A percentile compares a stretch with the other conserved stretches of the same genome.
These are phyloP conservation scores for Melanotaenia maccullochi DNA, from an alignment of 2,797 vertebrate genomes.

Conservation along the genomic window DNA sequence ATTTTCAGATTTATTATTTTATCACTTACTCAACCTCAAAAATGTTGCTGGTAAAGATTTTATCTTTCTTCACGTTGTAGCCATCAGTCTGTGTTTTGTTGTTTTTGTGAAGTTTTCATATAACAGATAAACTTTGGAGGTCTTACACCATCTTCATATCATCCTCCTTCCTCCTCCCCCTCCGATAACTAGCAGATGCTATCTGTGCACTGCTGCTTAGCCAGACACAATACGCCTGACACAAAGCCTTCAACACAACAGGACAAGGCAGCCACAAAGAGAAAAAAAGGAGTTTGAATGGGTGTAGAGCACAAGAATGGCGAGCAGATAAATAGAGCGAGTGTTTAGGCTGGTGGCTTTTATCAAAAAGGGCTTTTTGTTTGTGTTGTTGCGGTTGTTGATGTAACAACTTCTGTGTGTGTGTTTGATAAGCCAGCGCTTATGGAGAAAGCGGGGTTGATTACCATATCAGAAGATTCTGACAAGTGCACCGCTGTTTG, in stretches of 20 bases:
- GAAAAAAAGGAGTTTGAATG: conserved; percentile 59
- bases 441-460: conserved; percentile 54
- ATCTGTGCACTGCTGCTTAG: conserved; percentile 63
- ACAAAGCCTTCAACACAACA: conserved; percentile 70
- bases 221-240: conserved; percentile 70
- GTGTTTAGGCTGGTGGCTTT: conserved; percentile 69
- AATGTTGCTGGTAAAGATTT: conserved; percentile 4
- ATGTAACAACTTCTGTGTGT: conserved; percentile 46
- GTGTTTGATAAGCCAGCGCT: conserved; percentile 60
- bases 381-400: conserved; percentile 61
- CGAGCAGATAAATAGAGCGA: conserved; percentile 56
- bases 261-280: conserved; percentile 62
- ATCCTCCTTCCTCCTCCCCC: conserved; percentile 31
- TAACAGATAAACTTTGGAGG: conserved; percentile 53
- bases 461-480: conserved; percentile 73
- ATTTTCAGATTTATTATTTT: conserved; percentile 11
- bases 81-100: conserved; percentile 24
- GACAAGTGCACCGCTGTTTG: conserved; percentile 43
- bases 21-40: conserved; percentile 25
- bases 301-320: conserved; percentile 40
- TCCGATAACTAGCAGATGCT: conserved; percentile 72
- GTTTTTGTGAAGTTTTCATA: conserved; percentile 43
- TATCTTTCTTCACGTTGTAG: conserved; percentile 3
- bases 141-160: conserved; percentile 46
- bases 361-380: conserved; percentile 71